phyloP scores from a whole-genome alignment of 2,888 invertebrate species.

The Caenorhabditis panamensis region DNA sequence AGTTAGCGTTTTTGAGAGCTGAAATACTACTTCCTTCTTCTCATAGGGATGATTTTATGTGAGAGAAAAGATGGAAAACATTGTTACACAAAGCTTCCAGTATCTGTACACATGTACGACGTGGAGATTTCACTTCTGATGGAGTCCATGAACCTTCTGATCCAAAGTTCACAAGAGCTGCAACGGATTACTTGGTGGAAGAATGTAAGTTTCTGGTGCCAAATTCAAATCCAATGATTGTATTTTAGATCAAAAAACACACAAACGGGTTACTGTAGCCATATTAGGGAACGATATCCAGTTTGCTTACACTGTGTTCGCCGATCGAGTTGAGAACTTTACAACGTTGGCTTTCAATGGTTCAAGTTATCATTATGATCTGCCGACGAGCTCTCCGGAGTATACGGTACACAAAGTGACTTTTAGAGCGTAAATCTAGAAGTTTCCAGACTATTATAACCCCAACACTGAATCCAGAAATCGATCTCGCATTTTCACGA shows the following conservation, averaged over 20 bases:
- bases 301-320: constrained; percentile 56
- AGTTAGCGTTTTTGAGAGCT: constrained; percentile 27
- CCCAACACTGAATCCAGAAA: constrained; percentile 59
- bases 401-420: constrained; percentile 23
- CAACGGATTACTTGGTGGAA: constrained; percentile 55
- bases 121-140: constrained; percentile 63
- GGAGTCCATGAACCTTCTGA: constrained; percentile 63
- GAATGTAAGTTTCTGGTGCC: constrained; percentile 23
- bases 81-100: constrained; percentile 42
- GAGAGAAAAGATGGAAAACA: background rate
- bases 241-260: constrained; percentile 38
- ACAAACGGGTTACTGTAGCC: constrained; percentile 41
- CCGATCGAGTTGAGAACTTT: constrained; percentile 15
- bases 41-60: constrained; percentile 41
- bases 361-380: constrained; percentile 17
- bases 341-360: background rate
- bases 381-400: constrained; percentile 12
- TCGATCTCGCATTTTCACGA: constrained; percentile 60
- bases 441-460: constrained; percentile 45
- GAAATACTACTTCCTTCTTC: constrained; percentile 34
- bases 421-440: too few species aligned
- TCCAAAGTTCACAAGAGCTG: constrained; percentile 49
- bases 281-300: constrained; percentile 61
- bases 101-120: constrained; percentile 64
- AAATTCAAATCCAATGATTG: background rate